Evolutionary conservation across 92 coral and sea anemone species (phyloP).

Genomic region (Galaxea fascicularis): DNA sequence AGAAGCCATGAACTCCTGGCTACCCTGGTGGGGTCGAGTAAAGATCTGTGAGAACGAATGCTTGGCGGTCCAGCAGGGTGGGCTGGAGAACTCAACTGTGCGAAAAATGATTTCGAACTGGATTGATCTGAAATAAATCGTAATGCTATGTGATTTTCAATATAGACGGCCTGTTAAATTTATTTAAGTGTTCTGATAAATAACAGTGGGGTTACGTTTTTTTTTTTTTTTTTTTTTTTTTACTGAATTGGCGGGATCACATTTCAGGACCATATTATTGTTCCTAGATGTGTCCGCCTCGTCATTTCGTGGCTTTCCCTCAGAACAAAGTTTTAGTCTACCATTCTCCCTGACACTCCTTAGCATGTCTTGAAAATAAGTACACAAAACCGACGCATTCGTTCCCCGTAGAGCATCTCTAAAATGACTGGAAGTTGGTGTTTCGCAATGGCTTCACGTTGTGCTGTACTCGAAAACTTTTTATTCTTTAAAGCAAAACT

Average conservation of each 20-base stretch:
- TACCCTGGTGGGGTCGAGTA: slow-evolving; percentile 13
- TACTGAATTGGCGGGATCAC: too few species aligned
- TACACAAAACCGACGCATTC: neutral
- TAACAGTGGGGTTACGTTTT: too few species aligned
- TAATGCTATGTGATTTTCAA: neutral
- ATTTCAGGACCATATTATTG: too few species aligned
- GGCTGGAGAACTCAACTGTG: slow-evolving; percentile 19
- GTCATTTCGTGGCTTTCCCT: too few species aligned
- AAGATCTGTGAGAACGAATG: neutral
- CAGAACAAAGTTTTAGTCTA: too few species aligned
- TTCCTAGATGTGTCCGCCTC: too few species aligned
- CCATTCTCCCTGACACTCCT: too few species aligned
- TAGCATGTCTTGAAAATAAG: neutral
- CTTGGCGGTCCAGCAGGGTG: slow-evolving; percentile 33
- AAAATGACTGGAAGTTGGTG: neutral
- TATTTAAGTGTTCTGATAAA: too few species aligned
- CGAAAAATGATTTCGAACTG: neutral
- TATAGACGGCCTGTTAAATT: neutral
- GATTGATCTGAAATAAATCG: neutral
- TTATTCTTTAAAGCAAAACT: too few species aligned
- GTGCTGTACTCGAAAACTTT: too few species aligned
- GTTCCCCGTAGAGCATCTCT: neutral
- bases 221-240: too few species aligned
- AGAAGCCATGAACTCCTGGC: slow-evolving; percentile 47
- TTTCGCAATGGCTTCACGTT: neutral